Evolutionary conservation across 2,113 vertebrate genomes (phyloP), one percentile per base, ranked within the genome.

Genomic region (Etia nguti): DNA sequence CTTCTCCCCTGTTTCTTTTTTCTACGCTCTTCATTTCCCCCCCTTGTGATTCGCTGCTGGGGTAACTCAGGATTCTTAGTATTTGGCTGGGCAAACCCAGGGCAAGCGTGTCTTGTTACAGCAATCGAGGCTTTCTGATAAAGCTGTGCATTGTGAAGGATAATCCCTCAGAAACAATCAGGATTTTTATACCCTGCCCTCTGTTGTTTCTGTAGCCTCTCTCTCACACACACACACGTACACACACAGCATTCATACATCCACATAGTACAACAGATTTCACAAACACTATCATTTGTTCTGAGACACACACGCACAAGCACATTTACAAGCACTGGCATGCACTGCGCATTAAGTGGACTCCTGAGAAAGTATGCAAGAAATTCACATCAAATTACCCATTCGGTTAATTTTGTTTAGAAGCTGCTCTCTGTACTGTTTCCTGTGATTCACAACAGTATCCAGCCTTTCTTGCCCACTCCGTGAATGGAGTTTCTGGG

Each of bases 101-200:
- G 87, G 90, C 29, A 80, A 94, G 89, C 81, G 94, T 94, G 92
- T 96, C 94, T 92, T 93, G 84, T 96, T 96, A 95, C 96, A 95
- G 90, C 54, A 9, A 80, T 59, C 46, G 88, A 86, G 84, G 86
- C 83, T 86, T 59, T 87, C 84, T 87, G 93, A 94, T 94, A 94
- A 92, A 94, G 94, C 89, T 13, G 43, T 29, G 86, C 86, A 95
- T 95, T 95, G 95, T 96, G 83, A 86, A 50, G 80, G 83, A 89
- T 94, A 95, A 96, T 94, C 94, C 92, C 79, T 82, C 88, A 89
- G 90, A 95, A 92, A 95, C 92, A 95, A 94, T 94, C 79, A 87
- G 54, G 84, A 93, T 93, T 95, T 93, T 92, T 88, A 88, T 89
- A 86, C 90, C 18, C 6, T 83, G 54, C 36, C 62, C 79, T 88